Conservation (phyloP, 1,140 invertebrate species). For the Trichonephila clavata region DNA sequence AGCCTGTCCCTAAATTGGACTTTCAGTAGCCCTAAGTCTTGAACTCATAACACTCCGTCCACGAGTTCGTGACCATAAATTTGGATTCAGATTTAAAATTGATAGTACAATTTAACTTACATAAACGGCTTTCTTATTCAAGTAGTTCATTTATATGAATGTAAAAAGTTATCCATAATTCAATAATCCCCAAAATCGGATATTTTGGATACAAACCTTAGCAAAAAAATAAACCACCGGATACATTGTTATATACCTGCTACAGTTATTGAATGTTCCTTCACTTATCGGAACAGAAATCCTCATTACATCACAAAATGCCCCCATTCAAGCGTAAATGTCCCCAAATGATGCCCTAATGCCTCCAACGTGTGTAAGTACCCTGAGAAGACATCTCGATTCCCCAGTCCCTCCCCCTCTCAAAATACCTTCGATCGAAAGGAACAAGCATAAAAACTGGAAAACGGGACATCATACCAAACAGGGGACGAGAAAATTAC, state of each 20-base stretch:
- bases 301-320: neutral
- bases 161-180: too few species aligned
- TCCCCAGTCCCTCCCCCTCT: neutral
- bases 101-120: too few species aligned
- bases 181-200: too few species aligned
- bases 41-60: too few species aligned
- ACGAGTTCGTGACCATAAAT: too few species aligned
- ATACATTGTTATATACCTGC: neutral
- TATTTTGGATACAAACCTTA: neutral
- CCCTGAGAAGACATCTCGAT: neutral
- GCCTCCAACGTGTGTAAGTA: neutral
- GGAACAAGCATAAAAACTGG: slow-evolving; percentile 13
- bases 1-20: too few species aligned
- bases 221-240: neutral
- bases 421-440: slow-evolving; percentile 22
- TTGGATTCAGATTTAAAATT: too few species aligned
- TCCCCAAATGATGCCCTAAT: neutral
- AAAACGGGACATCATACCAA: neutral
- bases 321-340: neutral
- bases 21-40: too few species aligned
- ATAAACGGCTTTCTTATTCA: neutral
- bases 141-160: neutral
- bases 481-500: slow-evolving; percentile 36
- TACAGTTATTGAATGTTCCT: neutral
- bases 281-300: neutral